A percentile compares a stretch with the other conserved stretches of the same genome.
Conservation (phyloP, 2,113 vertebrate species). For the Sterrhoptilus dennistouni region DNA sequence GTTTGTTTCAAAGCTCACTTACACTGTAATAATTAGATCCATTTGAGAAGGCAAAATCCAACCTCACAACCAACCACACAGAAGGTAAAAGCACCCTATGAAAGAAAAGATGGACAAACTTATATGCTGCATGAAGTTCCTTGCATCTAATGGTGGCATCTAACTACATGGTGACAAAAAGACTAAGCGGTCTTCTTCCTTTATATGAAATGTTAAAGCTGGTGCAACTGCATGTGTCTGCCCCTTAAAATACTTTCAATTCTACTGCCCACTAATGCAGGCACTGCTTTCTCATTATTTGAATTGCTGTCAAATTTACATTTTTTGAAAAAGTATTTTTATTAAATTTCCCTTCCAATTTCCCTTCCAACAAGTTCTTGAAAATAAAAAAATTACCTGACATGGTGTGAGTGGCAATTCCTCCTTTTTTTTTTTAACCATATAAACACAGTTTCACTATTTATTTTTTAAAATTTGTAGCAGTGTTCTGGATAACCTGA, state of each 20-base stretch:
- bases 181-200: neutral
- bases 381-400: neutral
- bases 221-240: neutral
- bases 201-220: neutral
- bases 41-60: neutral
- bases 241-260: neutral
- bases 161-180: neutral
- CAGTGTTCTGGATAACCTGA: neutral
- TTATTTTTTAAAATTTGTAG: neutral
- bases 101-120: neutral
- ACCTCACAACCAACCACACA: neutral
- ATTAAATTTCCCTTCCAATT: constrained; percentile 1
- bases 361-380: neutral
- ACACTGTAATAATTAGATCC: neutral
- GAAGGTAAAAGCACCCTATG: neutral
- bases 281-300: neutral
- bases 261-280: neutral
- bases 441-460: neutral
- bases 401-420: neutral
- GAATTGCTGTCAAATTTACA: neutral
- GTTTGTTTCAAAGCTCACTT: neutral
- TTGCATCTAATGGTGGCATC: neutral
- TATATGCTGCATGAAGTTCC: neutral
- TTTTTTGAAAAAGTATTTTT: neutral
- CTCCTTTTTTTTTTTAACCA: neutral